Base-by-base conservation (phyloP, 2,888 invertebrate genomes). In the Brenthis hecate region DNA sequence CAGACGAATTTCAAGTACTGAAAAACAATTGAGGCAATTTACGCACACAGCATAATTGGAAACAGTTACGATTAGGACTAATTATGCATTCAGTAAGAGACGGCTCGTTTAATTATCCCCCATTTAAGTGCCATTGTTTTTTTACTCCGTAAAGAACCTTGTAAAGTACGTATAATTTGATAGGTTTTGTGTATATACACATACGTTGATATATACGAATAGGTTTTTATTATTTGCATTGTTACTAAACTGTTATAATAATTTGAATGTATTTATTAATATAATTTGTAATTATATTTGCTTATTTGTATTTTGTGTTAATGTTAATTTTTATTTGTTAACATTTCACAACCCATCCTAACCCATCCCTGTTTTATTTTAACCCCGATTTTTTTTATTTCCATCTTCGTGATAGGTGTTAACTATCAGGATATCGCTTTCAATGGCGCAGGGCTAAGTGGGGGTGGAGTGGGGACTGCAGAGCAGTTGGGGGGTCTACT, bases 401-500 rank as follows among this genome's bases (percentile, higher is more conserved):
- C 70, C 72, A 48, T 61, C 73, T 71, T 78, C 77, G 74, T 72
- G 76, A 14, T 81, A 92, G 92, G 92, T 88, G 88, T 92, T 81
- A 91, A 91, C 91, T 92, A 92, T 85, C 92, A 90, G 82, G 92
- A 92, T 85, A 88, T 92, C 82, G 91, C 85, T 91, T 92, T 91
- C 89, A 91, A 90, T 88, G 92, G 92, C 84, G 88, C 92, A 91
- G 92, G 92, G 75, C 85, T 91, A 79, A 83, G 87, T 78, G 90
- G 90, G 56, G 83, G 86, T 54, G 83, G 84, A n/a, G 81, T 85
- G 47, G 74, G 74, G 14, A 84, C 96, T 80, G 95, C 97, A 91
- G 98, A 98, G 88, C 98, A 98, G 91, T 94, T 98, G 82, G 97
- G 98, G 79, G 97, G 98, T 72, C 92, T 98, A 77, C 82, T 96